Percentiles rank a stretch among this genome's conserved stretches.
Conservation (phyloP, 2,888 invertebrate species). For the Rhogogaster chlorosoma region DNA sequence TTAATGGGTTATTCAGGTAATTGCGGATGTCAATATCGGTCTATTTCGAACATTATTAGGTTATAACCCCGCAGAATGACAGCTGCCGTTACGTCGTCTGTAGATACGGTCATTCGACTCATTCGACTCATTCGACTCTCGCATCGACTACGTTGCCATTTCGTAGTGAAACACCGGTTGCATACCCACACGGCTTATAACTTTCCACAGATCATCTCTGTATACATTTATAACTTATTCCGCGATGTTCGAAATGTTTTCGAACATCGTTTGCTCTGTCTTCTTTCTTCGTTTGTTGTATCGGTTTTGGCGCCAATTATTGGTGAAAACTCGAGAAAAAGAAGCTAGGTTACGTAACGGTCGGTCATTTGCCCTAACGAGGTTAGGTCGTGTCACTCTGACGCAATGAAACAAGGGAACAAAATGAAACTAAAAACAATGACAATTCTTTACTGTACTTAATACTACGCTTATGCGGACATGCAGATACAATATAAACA, state of each 20-base stretch:
- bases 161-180: too few relatives aligned
- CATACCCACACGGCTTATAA: too few relatives aligned
- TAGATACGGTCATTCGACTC: too few relatives aligned
- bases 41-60: too few relatives aligned
- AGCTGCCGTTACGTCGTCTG: too few relatives aligned
- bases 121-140: too few relatives aligned
- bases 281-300: neutral
- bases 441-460: neutral
- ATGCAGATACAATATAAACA: neutral
- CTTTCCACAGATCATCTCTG: too few relatives aligned
- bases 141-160: too few relatives aligned
- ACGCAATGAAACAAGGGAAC: neutral
- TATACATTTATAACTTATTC: neutral
- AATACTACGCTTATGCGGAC: neutral
- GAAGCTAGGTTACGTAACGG: neutral
- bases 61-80: too few relatives aligned
- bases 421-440: neutral
- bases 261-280: neutral
- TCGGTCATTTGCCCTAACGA: neutral
- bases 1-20: too few relatives aligned
- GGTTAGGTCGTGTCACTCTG: conserved; percentile 2
- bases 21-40: too few relatives aligned
- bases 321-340: neutral
- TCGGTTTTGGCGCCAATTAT: neutral
- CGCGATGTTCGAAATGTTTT: neutral